Base-by-base conservation (phyloP, 1,140 invertebrate genomes). In the Pogonus chalceus region DNA sequence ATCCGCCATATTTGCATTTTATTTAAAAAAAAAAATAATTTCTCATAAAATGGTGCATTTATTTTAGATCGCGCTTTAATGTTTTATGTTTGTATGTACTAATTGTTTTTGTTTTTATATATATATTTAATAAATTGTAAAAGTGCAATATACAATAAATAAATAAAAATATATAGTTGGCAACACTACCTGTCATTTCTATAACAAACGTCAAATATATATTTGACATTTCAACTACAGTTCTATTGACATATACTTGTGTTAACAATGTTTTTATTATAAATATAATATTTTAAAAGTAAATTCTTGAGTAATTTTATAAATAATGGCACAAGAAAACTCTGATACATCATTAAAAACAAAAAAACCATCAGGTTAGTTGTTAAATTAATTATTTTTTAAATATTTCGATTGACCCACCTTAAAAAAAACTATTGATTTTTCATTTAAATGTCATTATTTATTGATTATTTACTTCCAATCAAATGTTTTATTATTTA, bases 311-410 rank as follows among this genome's bases (percentile, higher is more conserved):
- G 14, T 31, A 4, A 31, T 14, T n/a, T n/a, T n/a, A n/a, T n/a
- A n/a, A 31, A 50, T 26, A 37, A 62, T 62, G 61, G 55, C 61
- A 37, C 39, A 49, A 16, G 63, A 65, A 14, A 58, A 23, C 39
- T 35, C 53, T 35, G 64, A 64, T 23, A 51, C 56, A 47, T n/a
- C 49, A 16, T 20, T 55, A 4, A 64, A 60, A 60, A 60, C 56
- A 20, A 49, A 49, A 49, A 20, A 23, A 21, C 47, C 47, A 21
- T 49, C 47, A 49, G 47, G 47, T 49, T 20, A 35, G 31, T n/a
- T 23, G 7, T 22, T 10, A 49, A 10, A 18, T 43, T 18, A 12
- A 7, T 14, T 7, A 12, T 43, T 43, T 10, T 18, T 12, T 43
- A 12, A 43, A 43, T 18, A 43, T 43, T 43, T 43, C 26, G 4